Evolutionary conservation across 2,888 invertebrate genomes (phyloP).

Genomic region (Calameuta filiformis): DNA sequence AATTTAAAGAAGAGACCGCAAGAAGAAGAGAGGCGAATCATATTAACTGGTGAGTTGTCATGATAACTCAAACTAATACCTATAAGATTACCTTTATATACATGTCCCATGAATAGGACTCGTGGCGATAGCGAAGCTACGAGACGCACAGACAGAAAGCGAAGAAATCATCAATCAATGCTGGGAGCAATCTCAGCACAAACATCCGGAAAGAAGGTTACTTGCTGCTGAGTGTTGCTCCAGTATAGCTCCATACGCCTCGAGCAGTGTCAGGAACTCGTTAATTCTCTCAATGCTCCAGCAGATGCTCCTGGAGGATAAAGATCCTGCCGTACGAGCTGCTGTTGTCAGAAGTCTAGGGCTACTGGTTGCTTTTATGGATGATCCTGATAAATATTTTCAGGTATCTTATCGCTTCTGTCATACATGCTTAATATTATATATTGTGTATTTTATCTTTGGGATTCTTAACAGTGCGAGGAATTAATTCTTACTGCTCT

Average conservation of each 20-base stretch:
- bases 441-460: not conserved
- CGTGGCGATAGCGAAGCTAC: conserved; percentile 65
- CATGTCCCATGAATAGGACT: conserved; percentile 57
- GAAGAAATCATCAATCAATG: conserved; percentile 77
- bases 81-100: not conserved
- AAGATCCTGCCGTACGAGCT: conserved; percentile 72
- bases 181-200: conserved; percentile 79
- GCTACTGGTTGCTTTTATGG: conserved; percentile 72
- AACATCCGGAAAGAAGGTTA: conserved; percentile 74
- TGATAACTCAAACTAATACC: not conserved
- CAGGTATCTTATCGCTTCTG: conserved; percentile 50
- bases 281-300: conserved; percentile 78
- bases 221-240: conserved; percentile 78
- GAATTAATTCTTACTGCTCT: conserved; percentile 72
- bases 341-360: conserved; percentile 74
- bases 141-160: conserved; percentile 70
- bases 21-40: conserved; percentile 72
- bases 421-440: conserved; percentile 11
- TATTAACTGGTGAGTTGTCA: conserved; percentile 67
- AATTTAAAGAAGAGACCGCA: conserved; percentile 79
- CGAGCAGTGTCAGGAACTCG: conserved; percentile 74
- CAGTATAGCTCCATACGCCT: conserved; percentile 74
- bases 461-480: conserved; percentile 65
- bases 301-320: conserved; percentile 77
- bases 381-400: conserved; percentile 74